These are phyloP conservation scores for Scomber japonicus DNA, from an alignment of 2,113 vertebrate species.

Conservation along the genomic window DNA sequence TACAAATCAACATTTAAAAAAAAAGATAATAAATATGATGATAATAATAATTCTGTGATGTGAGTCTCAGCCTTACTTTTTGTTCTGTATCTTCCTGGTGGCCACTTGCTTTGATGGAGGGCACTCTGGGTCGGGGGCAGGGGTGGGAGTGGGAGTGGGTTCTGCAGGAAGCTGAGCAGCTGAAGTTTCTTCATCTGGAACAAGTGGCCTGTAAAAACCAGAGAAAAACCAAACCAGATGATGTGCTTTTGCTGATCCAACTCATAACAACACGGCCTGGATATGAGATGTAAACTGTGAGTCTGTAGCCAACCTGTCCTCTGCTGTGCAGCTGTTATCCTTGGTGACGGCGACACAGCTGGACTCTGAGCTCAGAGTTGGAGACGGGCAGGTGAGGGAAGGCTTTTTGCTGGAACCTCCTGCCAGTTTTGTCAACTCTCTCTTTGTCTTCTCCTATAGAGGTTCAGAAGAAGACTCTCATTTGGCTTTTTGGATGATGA, in stretches of 20 bases:
- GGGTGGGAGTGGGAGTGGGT: accelerated
- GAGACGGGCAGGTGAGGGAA: conserved; percentile 18
- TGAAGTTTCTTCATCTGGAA: conserved; percentile 45
- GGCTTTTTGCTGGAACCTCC: conserved; percentile 39
- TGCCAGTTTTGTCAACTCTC: conserved; percentile 22
- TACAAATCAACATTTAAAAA: too few relatives aligned
- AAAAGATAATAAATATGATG: too few relatives aligned
- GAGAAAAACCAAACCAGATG: background rate
- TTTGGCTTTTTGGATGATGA: background rate
- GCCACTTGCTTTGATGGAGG: conserved; percentile 14
- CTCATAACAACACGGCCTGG: background rate
- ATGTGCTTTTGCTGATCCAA: background rate
- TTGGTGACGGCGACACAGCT: conserved; percentile 27
- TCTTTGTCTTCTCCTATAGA: conserved; percentile 64
- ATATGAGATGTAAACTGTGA: background rate
- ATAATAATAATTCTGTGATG: background rate
- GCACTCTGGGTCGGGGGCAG: conserved; percentile 3
- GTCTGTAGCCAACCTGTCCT: conserved; percentile 47
- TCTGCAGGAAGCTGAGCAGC: conserved; percentile 14
- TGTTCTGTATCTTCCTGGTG: conserved; percentile 38
- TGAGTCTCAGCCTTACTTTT: conserved; percentile 39
- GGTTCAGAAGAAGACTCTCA: background rate
- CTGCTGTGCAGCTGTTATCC: conserved; percentile 23
- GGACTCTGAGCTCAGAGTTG: conserved; percentile 36
- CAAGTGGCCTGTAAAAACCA: conserved; percentile 45